These are phyloP conservation scores for Sebastes goodei DNA, from an alignment of 2,797 vertebrate genomes.

Conservation along the genomic window DNA sequence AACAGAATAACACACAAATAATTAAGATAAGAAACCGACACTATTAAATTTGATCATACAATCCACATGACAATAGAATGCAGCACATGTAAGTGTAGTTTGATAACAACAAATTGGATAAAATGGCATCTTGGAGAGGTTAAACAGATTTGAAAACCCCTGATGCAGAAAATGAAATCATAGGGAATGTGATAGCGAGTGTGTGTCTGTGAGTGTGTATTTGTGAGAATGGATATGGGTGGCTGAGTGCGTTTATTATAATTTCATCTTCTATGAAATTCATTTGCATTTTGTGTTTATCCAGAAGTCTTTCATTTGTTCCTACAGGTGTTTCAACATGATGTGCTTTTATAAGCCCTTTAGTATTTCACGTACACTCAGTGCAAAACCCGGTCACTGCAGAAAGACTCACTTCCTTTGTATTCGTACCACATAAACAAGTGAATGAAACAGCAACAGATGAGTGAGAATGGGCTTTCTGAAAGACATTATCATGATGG, in stretches of 20 bases:
- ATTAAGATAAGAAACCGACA: slow-evolving; percentile 7
- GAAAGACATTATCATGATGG: background rate
- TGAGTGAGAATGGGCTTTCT: background rate
- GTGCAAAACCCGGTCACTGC: background rate
- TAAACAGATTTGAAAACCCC: slow-evolving; percentile 11
- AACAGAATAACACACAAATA: background rate
- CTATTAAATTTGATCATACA: background rate
- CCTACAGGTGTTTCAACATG: slow-evolving; percentile 5
- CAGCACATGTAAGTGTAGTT: background rate
- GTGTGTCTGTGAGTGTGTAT: background rate
- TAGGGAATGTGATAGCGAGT: background rate
- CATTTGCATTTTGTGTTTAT: slow-evolving; percentile 33
- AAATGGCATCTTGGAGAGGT: slow-evolving; percentile 15
- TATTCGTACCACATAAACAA: background rate
- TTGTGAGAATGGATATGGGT: background rate
- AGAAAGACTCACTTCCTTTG: background rate
- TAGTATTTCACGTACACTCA: background rate
- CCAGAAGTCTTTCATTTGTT: slow-evolving; percentile 12
- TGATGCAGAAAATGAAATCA: slow-evolving; percentile 46
- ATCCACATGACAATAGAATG: background rate
- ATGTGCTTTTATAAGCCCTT: background rate
- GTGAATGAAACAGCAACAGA: slow-evolving; percentile 3
- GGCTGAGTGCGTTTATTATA: slow-evolving; percentile 8
- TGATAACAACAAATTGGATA: background rate
- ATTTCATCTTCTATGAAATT: slow-evolving; percentile 21